phyloP scores from a whole-genome alignment of 2,797 vertebrate species.

The Periophthalmus magnuspinnatus region DNA sequence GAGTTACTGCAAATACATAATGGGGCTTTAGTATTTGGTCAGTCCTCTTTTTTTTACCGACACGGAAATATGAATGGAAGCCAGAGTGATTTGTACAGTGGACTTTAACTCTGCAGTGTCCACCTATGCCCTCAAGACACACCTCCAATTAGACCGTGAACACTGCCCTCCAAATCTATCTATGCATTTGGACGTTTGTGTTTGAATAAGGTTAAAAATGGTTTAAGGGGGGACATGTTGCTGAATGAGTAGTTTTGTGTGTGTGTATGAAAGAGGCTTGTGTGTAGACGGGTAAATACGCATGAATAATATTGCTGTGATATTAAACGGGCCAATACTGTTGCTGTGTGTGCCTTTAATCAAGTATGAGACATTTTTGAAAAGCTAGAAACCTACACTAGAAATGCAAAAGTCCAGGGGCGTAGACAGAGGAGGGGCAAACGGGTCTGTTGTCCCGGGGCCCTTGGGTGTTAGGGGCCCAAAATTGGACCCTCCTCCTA shows the following conservation, averaged over 20 bases:
- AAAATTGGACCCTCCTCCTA: no score
- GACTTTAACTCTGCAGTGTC: background rate
- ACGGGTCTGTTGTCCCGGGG: no score
- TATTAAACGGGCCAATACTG: constrained; percentile 28
- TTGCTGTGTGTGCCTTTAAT: constrained; percentile 55
- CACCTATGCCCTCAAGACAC: background rate
- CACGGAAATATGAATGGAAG: constrained; percentile 1
- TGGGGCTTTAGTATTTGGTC: constrained; percentile 23
- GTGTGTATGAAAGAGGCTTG: constrained; percentile 34
- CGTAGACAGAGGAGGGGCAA: no score
- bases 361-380: constrained; percentile 29
- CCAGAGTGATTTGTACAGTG: background rate
- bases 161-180: constrained; percentile 21
- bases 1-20: constrained; percentile 21
- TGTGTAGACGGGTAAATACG: constrained; percentile 20
- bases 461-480: no score
- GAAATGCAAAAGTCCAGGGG: no score
- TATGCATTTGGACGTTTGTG: constrained; percentile 15
- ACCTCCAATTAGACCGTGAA: constrained; percentile 18
- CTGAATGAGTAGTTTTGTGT: constrained; percentile 41
- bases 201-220: background rate
- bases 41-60: background rate
- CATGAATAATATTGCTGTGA: constrained; percentile 26
- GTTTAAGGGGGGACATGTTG: background rate
- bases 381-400: no score